phyloP scores from a whole-genome alignment of 2,113 vertebrate genomes.

The Notarius lentiginosus region DNA sequence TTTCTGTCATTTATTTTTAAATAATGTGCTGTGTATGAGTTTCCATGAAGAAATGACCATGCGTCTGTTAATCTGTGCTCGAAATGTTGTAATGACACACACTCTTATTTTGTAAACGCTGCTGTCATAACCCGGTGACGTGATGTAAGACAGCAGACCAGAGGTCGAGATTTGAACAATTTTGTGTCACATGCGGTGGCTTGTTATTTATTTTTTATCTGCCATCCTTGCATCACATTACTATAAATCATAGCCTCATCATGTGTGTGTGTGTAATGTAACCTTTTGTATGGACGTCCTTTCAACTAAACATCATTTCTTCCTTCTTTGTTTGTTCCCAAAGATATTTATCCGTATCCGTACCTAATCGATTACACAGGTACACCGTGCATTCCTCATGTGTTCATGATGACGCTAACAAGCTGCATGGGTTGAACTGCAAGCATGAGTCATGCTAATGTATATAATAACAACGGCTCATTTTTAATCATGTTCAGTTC shows the following conservation, averaged over 20 bases:
- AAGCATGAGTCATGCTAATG: background rate
- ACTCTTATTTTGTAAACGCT: background rate
- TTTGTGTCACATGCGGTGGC: background rate
- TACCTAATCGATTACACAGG: constrained; percentile 76
- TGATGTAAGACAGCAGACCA: background rate
- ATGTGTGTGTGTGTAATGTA: too few relatives aligned
- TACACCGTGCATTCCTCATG: constrained; percentile 55
- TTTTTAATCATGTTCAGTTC: background rate
- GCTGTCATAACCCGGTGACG: background rate
- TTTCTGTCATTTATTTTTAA: background rate
- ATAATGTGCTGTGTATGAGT: too few relatives aligned
- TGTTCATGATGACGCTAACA: constrained; percentile 22
- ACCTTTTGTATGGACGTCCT: too few relatives aligned
- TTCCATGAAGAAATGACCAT: background rate
- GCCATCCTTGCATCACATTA: background rate
- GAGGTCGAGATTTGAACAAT: background rate
- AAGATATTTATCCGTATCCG: constrained; percentile 78
- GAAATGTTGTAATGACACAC: background rate
- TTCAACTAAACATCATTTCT: constrained; percentile 23
- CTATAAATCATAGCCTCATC: background rate
- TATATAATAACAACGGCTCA: background rate
- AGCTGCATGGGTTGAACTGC: constrained; percentile 39
- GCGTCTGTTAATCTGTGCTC: background rate
- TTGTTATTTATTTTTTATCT: background rate
- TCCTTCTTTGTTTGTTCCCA: constrained; percentile 50